phyloP scores from a whole-genome alignment of 2,888 invertebrate species.

The Trileptium ribeirensis region DNA sequence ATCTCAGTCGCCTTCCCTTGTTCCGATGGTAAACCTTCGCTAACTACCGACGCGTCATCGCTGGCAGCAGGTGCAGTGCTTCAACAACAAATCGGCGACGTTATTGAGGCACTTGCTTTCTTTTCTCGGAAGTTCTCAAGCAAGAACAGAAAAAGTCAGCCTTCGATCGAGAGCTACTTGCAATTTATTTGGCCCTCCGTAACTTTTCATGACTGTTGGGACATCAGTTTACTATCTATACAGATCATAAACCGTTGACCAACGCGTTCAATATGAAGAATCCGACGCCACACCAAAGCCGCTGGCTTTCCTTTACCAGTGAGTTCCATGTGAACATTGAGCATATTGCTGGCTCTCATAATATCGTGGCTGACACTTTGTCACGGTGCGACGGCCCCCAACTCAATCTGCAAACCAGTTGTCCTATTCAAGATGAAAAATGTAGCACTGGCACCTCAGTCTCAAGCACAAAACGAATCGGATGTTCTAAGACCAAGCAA shows the following conservation, averaged over 20 bases:
- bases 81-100: background rate
- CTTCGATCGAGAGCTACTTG: background rate
- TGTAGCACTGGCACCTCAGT: background rate
- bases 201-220: background rate
- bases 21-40: background rate
- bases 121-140: background rate
- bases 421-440: too few relatives aligned
- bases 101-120: background rate
- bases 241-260: background rate
- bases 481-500: background rate
- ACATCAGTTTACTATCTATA: background rate
- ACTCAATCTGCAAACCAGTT: too few relatives aligned
- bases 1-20: background rate
- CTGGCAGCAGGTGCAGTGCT: background rate
- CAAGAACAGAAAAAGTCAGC: background rate
- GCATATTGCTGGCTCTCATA: too few relatives aligned
- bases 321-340: too few relatives aligned
- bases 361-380: too few relatives aligned
- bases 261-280: background rate
- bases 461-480: background rate
- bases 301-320: too few relatives aligned
- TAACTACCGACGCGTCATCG: background rate
- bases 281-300: too few relatives aligned
- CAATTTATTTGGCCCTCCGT: background rate
- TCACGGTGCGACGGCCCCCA: too few relatives aligned